Evolutionary conservation across 2,113 vertebrate genomes (phyloP).

Genomic region (Ochotona curzoniae): DNA sequence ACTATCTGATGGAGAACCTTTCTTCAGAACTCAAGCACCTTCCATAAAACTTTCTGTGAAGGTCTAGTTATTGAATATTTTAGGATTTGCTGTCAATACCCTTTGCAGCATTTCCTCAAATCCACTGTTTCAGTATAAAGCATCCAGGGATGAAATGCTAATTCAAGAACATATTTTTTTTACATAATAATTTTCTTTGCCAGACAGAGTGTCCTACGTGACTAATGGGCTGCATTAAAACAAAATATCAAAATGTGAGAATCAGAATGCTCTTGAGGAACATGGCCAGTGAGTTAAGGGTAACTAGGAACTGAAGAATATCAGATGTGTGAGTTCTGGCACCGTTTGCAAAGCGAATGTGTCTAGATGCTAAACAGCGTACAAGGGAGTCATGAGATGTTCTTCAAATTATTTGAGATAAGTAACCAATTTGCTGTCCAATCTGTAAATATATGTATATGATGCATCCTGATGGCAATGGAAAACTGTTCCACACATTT

Average conservation of each 20-base stretch:
- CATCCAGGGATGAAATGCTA: neutral
- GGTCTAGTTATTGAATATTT: neutral
- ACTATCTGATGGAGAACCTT: neutral
- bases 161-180: neutral
- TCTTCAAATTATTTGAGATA: neutral
- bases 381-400: rapidly evolving
- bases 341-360: neutral
- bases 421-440: neutral
- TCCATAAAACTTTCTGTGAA: neutral
- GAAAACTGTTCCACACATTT: neutral
- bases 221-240: neutral
- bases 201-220: neutral
- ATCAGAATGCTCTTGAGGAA: neutral
- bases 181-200: neutral
- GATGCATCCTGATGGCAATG: neutral
- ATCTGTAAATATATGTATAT: neutral
- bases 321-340: neutral
- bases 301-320: neutral
- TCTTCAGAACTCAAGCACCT: neutral
- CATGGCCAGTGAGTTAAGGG: neutral
- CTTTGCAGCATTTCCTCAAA: neutral
- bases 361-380: neutral
- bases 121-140: neutral
- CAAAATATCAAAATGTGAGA: neutral
- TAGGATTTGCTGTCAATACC: neutral